These are phyloP conservation scores for Leptinotarsa undecemlineata DNA, from an alignment of 1,140 invertebrate species.

Conservation along the genomic window DNA sequence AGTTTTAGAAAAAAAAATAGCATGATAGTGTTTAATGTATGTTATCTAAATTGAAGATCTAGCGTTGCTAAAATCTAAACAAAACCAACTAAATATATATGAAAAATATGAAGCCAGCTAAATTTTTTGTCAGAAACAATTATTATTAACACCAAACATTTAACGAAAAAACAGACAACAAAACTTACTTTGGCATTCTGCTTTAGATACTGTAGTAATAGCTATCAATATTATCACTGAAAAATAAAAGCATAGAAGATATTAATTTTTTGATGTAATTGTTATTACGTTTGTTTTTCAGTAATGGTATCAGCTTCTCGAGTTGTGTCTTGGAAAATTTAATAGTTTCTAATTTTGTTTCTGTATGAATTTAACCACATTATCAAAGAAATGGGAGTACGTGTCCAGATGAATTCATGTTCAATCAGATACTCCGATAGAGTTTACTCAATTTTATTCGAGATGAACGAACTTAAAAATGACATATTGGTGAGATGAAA, in stretches of 20 bases:
- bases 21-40: too few species aligned
- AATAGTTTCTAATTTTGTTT: not conserved
- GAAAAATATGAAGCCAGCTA: slow-evolving; percentile 26
- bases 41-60: not conserved
- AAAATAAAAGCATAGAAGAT: slow-evolving; percentile 48
- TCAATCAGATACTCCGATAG: too few species aligned
- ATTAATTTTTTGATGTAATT: slow-evolving; percentile 30
- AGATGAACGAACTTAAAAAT: too few species aligned
- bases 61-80: slow-evolving; percentile 24
- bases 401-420: too few species aligned
- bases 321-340: not conserved
- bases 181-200: slow-evolving; percentile 55
- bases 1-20: too few species aligned
- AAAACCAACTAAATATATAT: slow-evolving; percentile 14
- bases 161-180: slow-evolving; percentile 32
- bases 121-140: slow-evolving; percentile 33
- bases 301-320: not conserved
- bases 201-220: slow-evolving; percentile 53
- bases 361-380: not conserved
- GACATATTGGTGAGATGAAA: too few species aligned
- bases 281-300: not conserved
- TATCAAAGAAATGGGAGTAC: not conserved
- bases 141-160: slow-evolving; percentile 30
- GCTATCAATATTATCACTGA: slow-evolving; percentile 54
- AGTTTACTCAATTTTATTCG: too few species aligned